A percentile compares a stretch with the other conserved stretches of the same genome.
phyloP scores from a whole-genome alignment of 1,140 invertebrate genomes.

The Calliphora vicina region DNA sequence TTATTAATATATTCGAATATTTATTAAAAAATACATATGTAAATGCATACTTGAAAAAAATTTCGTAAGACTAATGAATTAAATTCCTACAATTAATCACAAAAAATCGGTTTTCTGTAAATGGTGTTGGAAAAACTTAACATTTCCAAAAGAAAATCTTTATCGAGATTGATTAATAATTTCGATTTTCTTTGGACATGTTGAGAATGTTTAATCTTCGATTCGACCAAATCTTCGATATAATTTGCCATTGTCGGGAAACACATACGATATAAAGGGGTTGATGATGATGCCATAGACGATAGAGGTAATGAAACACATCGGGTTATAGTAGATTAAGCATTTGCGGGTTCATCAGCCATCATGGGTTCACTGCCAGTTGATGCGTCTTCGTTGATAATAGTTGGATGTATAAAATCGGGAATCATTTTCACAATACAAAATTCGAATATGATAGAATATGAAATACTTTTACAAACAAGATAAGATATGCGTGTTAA shows the following conservation, averaged over 20 bases:
- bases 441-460: too few relatives aligned
- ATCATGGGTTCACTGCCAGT: background rate
- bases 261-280: background rate
- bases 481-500: too few relatives aligned
- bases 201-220: background rate
- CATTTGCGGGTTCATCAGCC: background rate
- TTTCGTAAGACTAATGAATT: slow-evolving; percentile 11
- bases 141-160: background rate
- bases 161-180: background rate
- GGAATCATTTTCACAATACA: slow-evolving; percentile 12
- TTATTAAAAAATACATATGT: background rate
- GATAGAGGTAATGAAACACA: background rate
- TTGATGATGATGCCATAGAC: too few relatives aligned
- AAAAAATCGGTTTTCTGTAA: background rate
- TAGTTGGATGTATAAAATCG: background rate
- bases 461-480: too few relatives aligned
- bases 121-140: background rate
- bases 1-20: too few relatives aligned
- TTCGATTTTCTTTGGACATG: background rate
- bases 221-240: slow-evolving; percentile 19
- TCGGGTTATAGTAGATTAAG: background rate
- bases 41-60: background rate
- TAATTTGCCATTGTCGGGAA: slow-evolving; percentile 4
- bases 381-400: background rate
- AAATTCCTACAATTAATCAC: slow-evolving; percentile 18